Evolutionary conservation across 2,797 vertebrate species (phyloP).

Genomic region (Onychomys leucogaster): DNA sequence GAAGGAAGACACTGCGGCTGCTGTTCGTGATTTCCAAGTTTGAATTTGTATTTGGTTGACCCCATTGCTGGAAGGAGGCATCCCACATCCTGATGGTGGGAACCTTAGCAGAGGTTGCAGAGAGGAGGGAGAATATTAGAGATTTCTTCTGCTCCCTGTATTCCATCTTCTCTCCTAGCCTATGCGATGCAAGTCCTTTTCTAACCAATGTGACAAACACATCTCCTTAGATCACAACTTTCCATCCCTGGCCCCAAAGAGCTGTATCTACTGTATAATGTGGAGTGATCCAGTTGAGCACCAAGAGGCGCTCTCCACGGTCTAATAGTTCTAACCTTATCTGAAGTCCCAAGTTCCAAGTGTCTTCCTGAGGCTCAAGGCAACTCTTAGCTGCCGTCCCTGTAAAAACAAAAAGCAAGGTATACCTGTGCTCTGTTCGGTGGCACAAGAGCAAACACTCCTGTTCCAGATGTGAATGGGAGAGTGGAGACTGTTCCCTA

Average conservation of each 20-base stretch:
- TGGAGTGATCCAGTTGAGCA: not conserved
- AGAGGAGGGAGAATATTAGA: not conserved
- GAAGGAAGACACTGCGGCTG: not conserved
- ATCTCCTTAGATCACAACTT: not conserved
- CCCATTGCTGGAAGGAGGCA: not conserved
- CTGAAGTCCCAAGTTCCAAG: not conserved
- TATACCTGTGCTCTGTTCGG: not conserved
- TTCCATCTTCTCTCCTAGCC: not conserved
- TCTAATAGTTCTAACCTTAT: not conserved
- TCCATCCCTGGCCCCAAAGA: not conserved
- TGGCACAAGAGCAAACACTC: not conserved
- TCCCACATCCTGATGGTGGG: not conserved
- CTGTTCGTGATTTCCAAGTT: not conserved
- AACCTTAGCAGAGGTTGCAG: not conserved
- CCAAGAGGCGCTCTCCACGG: not conserved
- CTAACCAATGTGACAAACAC: not conserved
- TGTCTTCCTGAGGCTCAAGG: not conserved
- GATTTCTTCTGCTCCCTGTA: not conserved
- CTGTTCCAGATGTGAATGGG: not conserved
- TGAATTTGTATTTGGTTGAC: not conserved
- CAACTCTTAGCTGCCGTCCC: not conserved
- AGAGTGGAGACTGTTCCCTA: not conserved
- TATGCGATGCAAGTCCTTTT: not conserved
- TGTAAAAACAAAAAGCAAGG: not conserved
- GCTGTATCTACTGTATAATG: not conserved